Evolutionary conservation across 2,888 invertebrate genomes (phyloP).

Genomic region (Penaeus monodon): DNA sequence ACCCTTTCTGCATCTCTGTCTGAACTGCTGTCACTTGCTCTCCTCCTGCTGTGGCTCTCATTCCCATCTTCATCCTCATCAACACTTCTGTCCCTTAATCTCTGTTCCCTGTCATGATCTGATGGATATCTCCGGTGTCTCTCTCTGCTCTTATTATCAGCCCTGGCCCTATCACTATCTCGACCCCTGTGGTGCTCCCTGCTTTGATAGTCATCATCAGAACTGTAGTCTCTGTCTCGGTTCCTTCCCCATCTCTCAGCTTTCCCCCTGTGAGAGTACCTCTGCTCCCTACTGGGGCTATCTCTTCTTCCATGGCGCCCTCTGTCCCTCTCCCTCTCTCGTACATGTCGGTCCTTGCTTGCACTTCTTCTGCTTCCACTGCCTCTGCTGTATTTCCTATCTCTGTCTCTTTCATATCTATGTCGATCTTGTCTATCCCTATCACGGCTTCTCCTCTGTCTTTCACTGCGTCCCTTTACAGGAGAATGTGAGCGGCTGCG

Average conservation of each 20-base stretch:
- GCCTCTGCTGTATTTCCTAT: slow-evolving; percentile 35
- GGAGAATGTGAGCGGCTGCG: slow-evolving; percentile 41
- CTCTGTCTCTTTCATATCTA: slow-evolving; percentile 28
- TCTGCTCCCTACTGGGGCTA: slow-evolving; percentile 21
- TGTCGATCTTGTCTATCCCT: slow-evolving; percentile 31
- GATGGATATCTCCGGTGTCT: background rate
- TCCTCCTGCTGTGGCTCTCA: background rate
- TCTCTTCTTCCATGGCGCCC: slow-evolving; percentile 17
- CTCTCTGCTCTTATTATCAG: slow-evolving; percentile 19
- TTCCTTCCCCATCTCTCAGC: slow-evolving; percentile 22
- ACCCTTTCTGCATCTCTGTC: background rate
- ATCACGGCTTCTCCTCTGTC: slow-evolving; percentile 28
- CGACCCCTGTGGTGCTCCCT: slow-evolving; percentile 22
- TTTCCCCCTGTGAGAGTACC: slow-evolving; percentile 4
- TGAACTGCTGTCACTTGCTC: background rate
- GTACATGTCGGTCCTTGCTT: slow-evolving; percentile 5
- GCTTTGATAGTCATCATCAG: slow-evolving; percentile 33
- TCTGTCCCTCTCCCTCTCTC: slow-evolving; percentile 21
- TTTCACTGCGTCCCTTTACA: slow-evolving; percentile 8
- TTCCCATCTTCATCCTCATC: background rate
- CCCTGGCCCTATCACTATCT: slow-evolving; percentile 16
- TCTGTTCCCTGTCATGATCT: background rate
- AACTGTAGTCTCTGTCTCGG: slow-evolving; percentile 12
- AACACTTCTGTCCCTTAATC: slow-evolving; percentile 16
- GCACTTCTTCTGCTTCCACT: slow-evolving; percentile 23